phyloP scores from a whole-genome alignment of 2,888 invertebrate genomes.

The Lepeophtheirus nordmannii region DNA sequence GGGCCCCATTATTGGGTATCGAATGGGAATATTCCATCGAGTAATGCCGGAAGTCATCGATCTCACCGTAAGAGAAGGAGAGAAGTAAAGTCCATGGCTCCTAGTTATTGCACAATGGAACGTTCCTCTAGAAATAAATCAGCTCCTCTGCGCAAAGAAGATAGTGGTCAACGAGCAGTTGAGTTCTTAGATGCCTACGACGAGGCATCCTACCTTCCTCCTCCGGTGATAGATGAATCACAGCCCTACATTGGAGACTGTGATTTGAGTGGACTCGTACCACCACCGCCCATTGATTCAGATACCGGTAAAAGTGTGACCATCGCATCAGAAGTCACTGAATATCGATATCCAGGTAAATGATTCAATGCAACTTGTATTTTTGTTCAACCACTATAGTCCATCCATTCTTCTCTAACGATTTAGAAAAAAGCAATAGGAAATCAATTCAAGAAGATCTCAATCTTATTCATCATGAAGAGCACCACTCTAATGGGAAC shows the following conservation, averaged over 20 bases:
- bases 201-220: neutral
- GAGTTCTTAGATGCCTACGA: conserved; percentile 10
- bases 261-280: conserved; percentile 1
- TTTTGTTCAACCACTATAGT: neutral
- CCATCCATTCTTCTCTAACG: neutral
- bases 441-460: neutral
- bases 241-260: conserved; percentile 16
- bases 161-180: neutral
- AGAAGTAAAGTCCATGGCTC: conserved; percentile 9
- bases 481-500: neutral
- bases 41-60: neutral
- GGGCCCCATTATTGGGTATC: neutral
- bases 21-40: neutral
- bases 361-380: neutral
- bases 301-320: conserved; percentile 10
- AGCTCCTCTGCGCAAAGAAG: neutral
- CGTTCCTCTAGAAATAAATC: conserved; percentile 6
- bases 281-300: neutral
- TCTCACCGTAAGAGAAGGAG: neutral
- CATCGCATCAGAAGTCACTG: conserved; percentile 13
- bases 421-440: conserved; percentile 4
- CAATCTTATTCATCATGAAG: neutral
- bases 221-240: neutral
- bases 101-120: conserved; percentile 11
- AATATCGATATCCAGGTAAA: conserved; percentile 14